Evolutionary conservation across 2,888 invertebrate species (phyloP).

Genomic region (Andrena minutula): DNA sequence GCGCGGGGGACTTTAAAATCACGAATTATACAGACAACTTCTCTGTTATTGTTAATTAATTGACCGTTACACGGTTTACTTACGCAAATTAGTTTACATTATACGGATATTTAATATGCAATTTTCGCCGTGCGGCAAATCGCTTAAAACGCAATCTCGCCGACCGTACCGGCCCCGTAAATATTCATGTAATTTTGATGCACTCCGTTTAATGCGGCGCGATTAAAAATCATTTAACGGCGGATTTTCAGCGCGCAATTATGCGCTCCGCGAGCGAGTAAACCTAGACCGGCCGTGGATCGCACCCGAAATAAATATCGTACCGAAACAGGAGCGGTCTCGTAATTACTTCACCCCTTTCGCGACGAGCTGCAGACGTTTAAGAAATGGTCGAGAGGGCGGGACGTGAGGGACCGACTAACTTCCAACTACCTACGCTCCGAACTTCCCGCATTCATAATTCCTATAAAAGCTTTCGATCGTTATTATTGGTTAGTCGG

Average conservation of each 20-base stretch:
- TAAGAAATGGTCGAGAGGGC: conserved; percentile 19
- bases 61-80: conserved; percentile 44
- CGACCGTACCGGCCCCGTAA: conserved; percentile 34
- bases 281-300: not conserved
- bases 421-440: conserved; percentile 34
- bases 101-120: conserved; percentile 54
- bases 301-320: conserved; percentile 34
- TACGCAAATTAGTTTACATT: conserved; percentile 44
- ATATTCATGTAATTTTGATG: conserved; percentile 64
- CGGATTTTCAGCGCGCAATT: conserved; percentile 38
- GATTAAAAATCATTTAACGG: conserved; percentile 63
- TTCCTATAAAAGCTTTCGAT: conserved; percentile 52
- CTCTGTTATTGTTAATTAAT: conserved; percentile 46
- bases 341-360: conserved; percentile 14
- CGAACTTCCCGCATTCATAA: conserved; percentile 55
- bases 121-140: conserved; percentile 45
- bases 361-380: not conserved
- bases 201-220: conserved; percentile 51
- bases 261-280: conserved; percentile 3
- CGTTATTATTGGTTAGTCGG: conserved; percentile 41
- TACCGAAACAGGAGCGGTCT: not conserved
- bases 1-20: not conserved
- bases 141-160: conserved; percentile 51
- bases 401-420: conserved; percentile 22
- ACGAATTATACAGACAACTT: not conserved